These are phyloP conservation scores for Lysandra bellargus DNA, from an alignment of 2,888 invertebrate genomes.

Conservation along the genomic window DNA sequence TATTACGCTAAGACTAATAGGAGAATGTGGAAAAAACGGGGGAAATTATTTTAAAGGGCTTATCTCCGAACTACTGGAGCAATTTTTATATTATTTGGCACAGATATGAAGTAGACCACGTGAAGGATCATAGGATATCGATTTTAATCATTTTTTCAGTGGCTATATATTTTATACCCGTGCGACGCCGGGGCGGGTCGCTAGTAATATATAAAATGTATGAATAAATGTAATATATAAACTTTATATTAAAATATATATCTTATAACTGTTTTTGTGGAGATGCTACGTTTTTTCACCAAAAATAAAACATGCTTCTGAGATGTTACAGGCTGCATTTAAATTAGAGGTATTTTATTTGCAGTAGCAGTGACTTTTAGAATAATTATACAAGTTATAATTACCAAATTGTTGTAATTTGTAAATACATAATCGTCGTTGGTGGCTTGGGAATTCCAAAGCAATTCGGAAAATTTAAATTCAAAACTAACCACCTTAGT, in stretches of 20 bases:
- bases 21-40: too few species aligned
- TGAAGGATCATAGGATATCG: too few species aligned
- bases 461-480: not conserved
- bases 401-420: not conserved
- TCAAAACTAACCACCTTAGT: too few species aligned
- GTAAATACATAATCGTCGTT: too few species aligned
- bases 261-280: not conserved
- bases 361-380: not conserved
- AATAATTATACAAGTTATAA: not conserved
- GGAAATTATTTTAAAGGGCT: too few species aligned
- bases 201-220: not conserved
- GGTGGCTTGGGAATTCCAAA: not conserved
- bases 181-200: too few species aligned
- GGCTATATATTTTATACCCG: too few species aligned
- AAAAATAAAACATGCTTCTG: not conserved
- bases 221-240: not conserved
- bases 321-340: not conserved
- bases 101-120: too few species aligned
- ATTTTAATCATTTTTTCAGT: too few species aligned
- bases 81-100: too few species aligned
- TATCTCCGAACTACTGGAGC: too few species aligned
- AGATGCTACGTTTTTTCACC: not conserved
- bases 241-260: not conserved
- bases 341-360: not conserved
- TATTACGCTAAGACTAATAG: too few species aligned